Evolutionary conservation across 2,888 invertebrate species (phyloP).

Genomic region (Eustalomyia histrio): DNA sequence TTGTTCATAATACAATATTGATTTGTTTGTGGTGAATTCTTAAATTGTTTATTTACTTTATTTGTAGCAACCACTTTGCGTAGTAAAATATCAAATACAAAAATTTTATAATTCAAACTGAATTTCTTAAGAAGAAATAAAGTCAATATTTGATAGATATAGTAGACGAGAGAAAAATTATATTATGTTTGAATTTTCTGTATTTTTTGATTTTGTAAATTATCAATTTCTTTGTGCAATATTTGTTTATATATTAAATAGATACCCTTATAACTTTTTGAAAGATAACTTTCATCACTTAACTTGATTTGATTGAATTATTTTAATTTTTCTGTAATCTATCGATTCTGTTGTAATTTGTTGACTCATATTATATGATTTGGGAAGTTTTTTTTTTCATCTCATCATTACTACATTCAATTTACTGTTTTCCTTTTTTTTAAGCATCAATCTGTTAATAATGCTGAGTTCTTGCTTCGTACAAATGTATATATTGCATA

Average conservation of each 20-base stretch:
- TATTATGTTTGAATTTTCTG: background rate
- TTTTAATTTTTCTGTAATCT: too few species aligned
- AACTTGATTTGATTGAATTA: background rate
- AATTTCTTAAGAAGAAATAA: background rate
- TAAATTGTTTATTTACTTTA: constrained; percentile 16
- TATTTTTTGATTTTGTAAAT: background rate
- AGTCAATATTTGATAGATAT: background rate
- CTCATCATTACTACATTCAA: too few species aligned
- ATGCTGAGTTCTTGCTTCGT: too few species aligned
- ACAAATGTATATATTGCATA: too few species aligned
- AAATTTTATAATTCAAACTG: background rate
- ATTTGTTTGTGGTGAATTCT: constrained; percentile 20
- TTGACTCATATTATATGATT: background rate
- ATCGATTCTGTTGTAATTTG: too few species aligned
- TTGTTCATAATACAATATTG: constrained; percentile 9
- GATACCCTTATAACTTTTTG: background rate
- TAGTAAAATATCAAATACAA: too few species aligned
- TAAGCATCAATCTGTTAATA: too few species aligned
- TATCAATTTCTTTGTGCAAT: background rate
- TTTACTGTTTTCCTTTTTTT: background rate
- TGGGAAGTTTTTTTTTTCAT: background rate
- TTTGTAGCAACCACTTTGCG: background rate
- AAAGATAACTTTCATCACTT: background rate
- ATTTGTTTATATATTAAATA: background rate
- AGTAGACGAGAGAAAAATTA: background rate